Evolutionary conservation across 1,140 invertebrate genomes (phyloP), one percentile per base, ranked within the genome.

Genomic region (Muscidifurax raptorellus): DNA sequence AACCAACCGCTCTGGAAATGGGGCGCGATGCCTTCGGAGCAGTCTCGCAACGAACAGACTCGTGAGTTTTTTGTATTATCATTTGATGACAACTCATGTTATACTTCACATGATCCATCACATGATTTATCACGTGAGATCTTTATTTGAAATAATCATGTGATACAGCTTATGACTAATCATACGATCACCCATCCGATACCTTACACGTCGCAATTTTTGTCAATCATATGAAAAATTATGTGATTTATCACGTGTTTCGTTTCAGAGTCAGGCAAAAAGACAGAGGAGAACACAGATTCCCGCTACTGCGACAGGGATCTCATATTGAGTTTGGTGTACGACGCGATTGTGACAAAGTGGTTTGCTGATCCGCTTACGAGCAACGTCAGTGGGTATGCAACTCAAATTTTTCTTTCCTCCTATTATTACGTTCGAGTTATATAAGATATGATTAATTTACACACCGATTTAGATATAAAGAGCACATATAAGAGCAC

Each of bases 321-420:
- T 87, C 92, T 98, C 28, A 95, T 98, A 89, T 95, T 96, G 88
- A 96, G 96, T 75, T 92, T 98, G 40, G 96, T 98, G 0, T 97
- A 96, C 88, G 98, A 98, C 92, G 97, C 97, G 2, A 95, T 96
- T 88, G 96, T 96, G 87, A 98, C 97, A 15, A 94, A 96, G 86
- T 97, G 96, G 95, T 98, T 98, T 90, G 95, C 95, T 88, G 95
- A 96, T 89, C 95, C 94, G 67, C 95, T 94, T 79, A 95, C 94
- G 40, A 95, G 94, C 85, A 96, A 96, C 86, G 96, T 96, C 85
- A 95, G 95, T 90, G 95, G 94, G 96, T 96, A 94, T 47, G 84
- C 95, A 94, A 82, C 36, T 44, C 84, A 86, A 78, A 79, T 79
- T 67, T 81, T 47, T 66, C 32, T 71, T 59, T 86, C 13, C 22